Evolutionary conservation across 2,888 invertebrate species (phyloP).

Genomic region (Papilio gigon): DNA sequence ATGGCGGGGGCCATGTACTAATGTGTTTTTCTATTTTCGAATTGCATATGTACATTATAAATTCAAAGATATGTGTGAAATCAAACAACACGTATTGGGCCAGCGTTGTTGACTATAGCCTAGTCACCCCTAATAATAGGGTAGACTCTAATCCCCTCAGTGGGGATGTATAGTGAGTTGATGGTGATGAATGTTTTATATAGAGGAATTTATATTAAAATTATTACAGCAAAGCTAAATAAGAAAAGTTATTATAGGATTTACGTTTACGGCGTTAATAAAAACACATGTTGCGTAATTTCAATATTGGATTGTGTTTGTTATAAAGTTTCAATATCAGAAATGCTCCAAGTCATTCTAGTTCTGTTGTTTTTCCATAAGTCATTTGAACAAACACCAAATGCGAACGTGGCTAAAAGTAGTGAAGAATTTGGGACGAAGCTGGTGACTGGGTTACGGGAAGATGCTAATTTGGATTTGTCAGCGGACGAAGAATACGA

Average conservation of each 20-base stretch:
- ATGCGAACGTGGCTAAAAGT: conserved; percentile 39
- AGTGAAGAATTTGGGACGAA: conserved; percentile 53
- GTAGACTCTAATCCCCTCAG: no score
- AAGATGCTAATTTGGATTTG: conserved; percentile 68
- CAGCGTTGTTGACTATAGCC: no score
- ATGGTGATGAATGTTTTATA: no score
- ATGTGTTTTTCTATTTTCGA: no score
- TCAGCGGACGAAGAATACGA: conserved; percentile 74
- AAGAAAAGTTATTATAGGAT: conserved; percentile 55
- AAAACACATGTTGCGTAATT: conserved; percentile 53
- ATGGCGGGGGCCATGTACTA: no score
- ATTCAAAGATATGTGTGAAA: no score
- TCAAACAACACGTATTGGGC: no score
- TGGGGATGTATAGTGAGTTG: no score
- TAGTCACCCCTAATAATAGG: no score
- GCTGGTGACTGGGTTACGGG: conserved; percentile 57
- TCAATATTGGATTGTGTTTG: conserved; percentile 24
- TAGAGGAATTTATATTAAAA: conserved; percentile 10
- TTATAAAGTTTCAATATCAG: conserved; percentile 20
- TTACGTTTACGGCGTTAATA: conserved; percentile 65
- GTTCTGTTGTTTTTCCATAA: conserved; percentile 20
- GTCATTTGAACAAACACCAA: conserved; percentile 15
- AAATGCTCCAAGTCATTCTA: conserved; percentile 33
- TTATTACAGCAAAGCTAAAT: conserved; percentile 17
- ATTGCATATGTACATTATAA: no score